phyloP scores from a whole-genome alignment of 2,888 invertebrate species.

The Brachynemurus nebulosus region DNA sequence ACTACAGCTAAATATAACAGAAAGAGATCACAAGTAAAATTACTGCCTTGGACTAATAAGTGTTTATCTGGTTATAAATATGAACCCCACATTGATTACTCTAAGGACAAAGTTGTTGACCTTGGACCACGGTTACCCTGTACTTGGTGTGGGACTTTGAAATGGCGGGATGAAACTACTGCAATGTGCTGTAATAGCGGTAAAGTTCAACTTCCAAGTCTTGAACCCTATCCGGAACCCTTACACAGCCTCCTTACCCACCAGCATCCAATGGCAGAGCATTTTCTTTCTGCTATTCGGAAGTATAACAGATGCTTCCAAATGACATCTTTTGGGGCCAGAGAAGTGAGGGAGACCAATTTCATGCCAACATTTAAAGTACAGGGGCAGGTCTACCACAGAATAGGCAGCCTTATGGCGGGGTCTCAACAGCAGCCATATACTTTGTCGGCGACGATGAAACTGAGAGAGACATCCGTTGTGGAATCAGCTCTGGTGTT shows the following conservation, averaged over 20 bases:
- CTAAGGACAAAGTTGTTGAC: neutral
- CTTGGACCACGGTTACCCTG: conserved; percentile 1
- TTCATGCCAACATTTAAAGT: conserved; percentile 15
- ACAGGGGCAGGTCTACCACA: conserved; percentile 19
- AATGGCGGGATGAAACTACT: conserved; percentile 12
- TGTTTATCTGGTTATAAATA: neutral
- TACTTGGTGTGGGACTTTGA: conserved; percentile 12
- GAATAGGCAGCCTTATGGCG: conserved; percentile 14
- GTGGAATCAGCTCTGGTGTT: neutral
- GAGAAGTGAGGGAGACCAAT: conserved; percentile 8
- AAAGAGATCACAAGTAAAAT: neutral
- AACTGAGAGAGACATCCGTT: conserved; percentile 14
- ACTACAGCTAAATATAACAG: neutral
- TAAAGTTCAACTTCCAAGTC: conserved; percentile 16
- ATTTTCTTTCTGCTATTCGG: conserved; percentile 10
- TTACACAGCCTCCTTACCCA: conserved; percentile 11
- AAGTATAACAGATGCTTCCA: conserved; percentile 12
- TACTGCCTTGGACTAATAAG: neutral
- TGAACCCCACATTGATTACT: neutral
- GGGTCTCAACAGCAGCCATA: conserved; percentile 7
- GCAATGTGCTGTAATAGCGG: conserved; percentile 18
- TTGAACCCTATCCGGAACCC: conserved; percentile 14
- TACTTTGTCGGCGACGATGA: conserved; percentile 1
- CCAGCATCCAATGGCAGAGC: conserved; percentile 3
- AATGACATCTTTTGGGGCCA: conserved; percentile 13